A percentile compares a stretch with the other conserved stretches of the same genome.
phyloP scores from a whole-genome alignment of 2,888 invertebrate species.

The Ochropleura plecta region DNA sequence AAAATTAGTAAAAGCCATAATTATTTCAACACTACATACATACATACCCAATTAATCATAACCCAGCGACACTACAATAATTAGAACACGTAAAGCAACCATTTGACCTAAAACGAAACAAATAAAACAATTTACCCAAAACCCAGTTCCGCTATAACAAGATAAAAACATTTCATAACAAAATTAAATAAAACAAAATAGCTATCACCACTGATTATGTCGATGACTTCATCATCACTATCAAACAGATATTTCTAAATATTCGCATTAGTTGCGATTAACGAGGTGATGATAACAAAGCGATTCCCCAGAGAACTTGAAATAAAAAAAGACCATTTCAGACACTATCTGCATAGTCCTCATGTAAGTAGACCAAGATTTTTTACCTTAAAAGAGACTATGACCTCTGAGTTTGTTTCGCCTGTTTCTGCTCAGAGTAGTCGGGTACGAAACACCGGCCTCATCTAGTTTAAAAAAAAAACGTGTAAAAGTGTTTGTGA shows the following conservation, averaged over 20 bases:
- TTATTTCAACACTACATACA: background rate
- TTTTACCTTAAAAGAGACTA: no score
- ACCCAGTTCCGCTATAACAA: conserved; percentile 25
- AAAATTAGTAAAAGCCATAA: background rate
- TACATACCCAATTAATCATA: background rate
- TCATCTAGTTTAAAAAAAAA: no score
- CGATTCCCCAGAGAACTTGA: background rate
- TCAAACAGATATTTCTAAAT: conserved; percentile 48
- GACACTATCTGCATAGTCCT: background rate
- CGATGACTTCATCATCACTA: conserved; percentile 43
- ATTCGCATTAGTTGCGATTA: conserved; percentile 45
- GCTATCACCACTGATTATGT: conserved; percentile 38
- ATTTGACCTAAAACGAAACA: background rate
- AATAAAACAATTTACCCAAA: conserved; percentile 7
- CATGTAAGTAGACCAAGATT: no score
- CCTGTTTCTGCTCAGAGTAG: no score
- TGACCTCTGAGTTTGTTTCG: no score
- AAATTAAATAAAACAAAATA: conserved; percentile 40
- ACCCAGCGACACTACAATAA: background rate
- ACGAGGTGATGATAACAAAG: background rate
- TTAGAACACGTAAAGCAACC: background rate
- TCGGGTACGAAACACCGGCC: no score
- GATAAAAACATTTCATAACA: conserved; percentile 17
- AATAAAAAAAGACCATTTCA: background rate
- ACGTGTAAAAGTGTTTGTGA: no score